Evolutionary conservation across 2,797 vertebrate genomes (phyloP).

Genomic region (Hipposideros larvatus): DNA sequence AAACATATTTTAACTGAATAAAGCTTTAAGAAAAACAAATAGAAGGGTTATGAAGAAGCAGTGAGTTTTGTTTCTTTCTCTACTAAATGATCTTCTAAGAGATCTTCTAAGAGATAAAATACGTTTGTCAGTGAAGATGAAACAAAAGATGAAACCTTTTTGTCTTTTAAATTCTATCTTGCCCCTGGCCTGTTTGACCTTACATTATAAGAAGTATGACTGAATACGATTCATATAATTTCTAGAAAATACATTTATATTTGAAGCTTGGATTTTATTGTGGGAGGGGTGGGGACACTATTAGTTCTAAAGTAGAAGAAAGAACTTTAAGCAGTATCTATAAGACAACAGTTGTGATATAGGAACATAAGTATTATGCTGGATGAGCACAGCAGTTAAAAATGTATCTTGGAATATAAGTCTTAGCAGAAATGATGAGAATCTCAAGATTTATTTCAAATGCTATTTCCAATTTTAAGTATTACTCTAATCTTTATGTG

Average conservation of each 20-base stretch:
- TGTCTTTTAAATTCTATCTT: slow-evolving; percentile 62
- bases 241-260: background rate
- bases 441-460: slow-evolving; percentile 8
- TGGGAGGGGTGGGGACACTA: no score
- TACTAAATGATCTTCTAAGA: slow-evolving; percentile 22
- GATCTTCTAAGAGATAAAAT: background rate
- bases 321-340: background rate
- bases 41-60: background rate
- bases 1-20: background rate
- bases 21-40: background rate
- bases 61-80: background rate
- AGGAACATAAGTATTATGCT: background rate
- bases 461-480: background rate
- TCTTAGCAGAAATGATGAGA: background rate
- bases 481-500: background rate
- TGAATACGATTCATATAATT: background rate
- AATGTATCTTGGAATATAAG: background rate
- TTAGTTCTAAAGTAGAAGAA: slow-evolving; percentile 1
- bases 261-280: background rate
- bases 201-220: background rate
- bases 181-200: slow-evolving; percentile 17
- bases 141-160: slow-evolving; percentile 51
- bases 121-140: slow-evolving; percentile 48
- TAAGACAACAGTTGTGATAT: background rate
- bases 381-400: background rate